Evolutionary conservation across 92 coral and sea anemone species (phyloP), one percentile per base, ranked within the genome.

Genomic region (Bergia puertoricense): DNA sequence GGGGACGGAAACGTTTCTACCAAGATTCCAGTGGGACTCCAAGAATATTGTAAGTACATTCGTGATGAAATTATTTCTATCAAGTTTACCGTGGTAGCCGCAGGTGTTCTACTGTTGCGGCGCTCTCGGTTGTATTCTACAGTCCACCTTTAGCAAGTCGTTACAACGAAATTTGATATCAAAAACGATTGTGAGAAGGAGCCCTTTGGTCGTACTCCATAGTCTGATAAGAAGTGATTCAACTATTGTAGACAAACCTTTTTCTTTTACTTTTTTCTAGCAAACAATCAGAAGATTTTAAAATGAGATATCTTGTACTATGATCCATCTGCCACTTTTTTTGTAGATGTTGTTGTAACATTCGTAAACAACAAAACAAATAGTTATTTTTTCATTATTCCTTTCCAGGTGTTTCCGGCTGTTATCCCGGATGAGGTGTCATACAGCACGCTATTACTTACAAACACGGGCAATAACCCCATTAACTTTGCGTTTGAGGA

Each of bases 1-100:
- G 78, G 97, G 96, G 41, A 96, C 96, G 48, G 99, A 97, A 85
- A 94, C 99, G 36, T 97, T 97, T 86, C 92, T 97, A 43, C 99
- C 99, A 41, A 94, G 99, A 54, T 91, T 88, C 42, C 92, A 94
- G 38, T 94, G 94, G 93, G 98, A 93, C 81, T 77, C 93, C 51
- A 94, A 91, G 51, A 93, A 93, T 77, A 77, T 97, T 95, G 99
- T 96, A 85, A 85, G 92, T 30, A 18, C 23, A 36, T 30, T 30
- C 38, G 46, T 41, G 76, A 38, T 50, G 8, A 46, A 2, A 4
- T 54, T 6, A 16, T 6, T 62, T 62, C 11, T 18, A 62, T 62
- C n/a, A 18, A 62, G 30, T 1, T 57, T 5, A 48, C 16, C 2
- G 16, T 1, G 23, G 30, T 8, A 20, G 23, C 23, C 69, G 30